These are phyloP conservation scores for Dolichopus griseipennis DNA, from an alignment of 2,888 invertebrate species.

Conservation along the genomic window DNA sequence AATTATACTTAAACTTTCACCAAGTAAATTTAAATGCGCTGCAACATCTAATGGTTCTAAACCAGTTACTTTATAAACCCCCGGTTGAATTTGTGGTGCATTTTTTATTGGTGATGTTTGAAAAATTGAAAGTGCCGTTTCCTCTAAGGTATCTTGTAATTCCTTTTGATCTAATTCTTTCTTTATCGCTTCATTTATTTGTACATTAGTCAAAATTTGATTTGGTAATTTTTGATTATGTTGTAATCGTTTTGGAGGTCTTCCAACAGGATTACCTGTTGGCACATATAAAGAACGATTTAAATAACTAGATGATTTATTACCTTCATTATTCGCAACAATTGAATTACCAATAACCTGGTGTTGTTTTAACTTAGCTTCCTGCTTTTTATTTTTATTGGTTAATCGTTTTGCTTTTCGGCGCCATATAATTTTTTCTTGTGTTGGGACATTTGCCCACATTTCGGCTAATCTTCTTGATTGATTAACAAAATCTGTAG, in stretches of 20 bases:
- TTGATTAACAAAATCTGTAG: conserved; percentile 66
- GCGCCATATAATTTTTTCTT: conserved; percentile 65
- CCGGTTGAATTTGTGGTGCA: conserved; percentile 30
- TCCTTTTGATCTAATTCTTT: conserved; percentile 9
- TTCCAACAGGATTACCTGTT: background rate
- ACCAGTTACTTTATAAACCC: conserved; percentile 56
- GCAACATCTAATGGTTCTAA: conserved; percentile 83
- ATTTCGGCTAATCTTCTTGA: conserved; percentile 79
- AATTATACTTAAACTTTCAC: conserved; percentile 88
- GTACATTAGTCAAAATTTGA: conserved; percentile 32
- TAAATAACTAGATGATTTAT: background rate
- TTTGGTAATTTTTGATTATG: background rate
- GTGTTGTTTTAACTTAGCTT: background rate
- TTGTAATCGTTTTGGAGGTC: background rate
- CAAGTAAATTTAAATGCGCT: conserved; percentile 82
- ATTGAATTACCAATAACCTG: background rate
- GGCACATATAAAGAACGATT: background rate
- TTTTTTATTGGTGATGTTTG: conserved; percentile 26
- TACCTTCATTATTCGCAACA: background rate
- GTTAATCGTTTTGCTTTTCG: conserved; percentile 66
- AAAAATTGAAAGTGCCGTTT: conserved; percentile 35
- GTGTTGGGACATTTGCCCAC: conserved; percentile 71
- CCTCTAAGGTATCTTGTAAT: conserved; percentile 19
- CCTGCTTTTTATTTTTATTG: conserved; percentile 23
- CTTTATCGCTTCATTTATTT: conserved; percentile 33